A percentile compares a stretch with the other conserved stretches of the same genome.
These are phyloP conservation scores for Danio aesculapii DNA, from an alignment of 2,797 vertebrate species.

Conservation along the genomic window DNA sequence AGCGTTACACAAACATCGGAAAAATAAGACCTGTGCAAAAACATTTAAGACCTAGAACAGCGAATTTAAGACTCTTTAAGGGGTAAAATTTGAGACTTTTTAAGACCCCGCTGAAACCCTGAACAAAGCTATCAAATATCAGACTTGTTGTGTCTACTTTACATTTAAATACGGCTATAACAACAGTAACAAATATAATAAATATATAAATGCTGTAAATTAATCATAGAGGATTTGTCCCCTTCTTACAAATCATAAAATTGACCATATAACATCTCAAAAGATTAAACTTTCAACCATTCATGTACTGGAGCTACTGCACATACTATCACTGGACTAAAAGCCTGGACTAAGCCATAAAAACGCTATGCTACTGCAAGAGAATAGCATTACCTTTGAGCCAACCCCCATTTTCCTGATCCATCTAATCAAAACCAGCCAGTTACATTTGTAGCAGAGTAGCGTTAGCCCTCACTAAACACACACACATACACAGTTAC, in stretches of 20 bases:
- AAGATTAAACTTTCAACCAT: neutral
- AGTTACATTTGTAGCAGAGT: slow-evolving; percentile 21
- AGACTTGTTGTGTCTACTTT: neutral
- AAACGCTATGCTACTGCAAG: neutral
- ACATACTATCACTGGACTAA: neutral
- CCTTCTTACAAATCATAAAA: neutral
- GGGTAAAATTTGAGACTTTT: no score
- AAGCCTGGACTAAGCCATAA: neutral
- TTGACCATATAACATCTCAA: neutral
- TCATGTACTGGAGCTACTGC: neutral
- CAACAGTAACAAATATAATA: no score
- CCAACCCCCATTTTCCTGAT: neutral
- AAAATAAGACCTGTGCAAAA: no score
- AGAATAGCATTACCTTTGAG: neutral
- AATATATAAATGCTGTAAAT: neutral
- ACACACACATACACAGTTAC: slow-evolving; percentile 16
- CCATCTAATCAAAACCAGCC: neutral
- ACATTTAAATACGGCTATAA: neutral
- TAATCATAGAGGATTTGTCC: neutral
- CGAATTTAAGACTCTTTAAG: no score
- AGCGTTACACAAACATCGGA: no score
- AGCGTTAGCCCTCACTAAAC: neutral
- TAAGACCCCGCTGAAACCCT: no score
- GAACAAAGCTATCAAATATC: neutral
- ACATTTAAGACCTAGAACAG: no score